Conservation (phyloP, 2,797 vertebrate genomes). For the Galago senegalensis region DNA sequence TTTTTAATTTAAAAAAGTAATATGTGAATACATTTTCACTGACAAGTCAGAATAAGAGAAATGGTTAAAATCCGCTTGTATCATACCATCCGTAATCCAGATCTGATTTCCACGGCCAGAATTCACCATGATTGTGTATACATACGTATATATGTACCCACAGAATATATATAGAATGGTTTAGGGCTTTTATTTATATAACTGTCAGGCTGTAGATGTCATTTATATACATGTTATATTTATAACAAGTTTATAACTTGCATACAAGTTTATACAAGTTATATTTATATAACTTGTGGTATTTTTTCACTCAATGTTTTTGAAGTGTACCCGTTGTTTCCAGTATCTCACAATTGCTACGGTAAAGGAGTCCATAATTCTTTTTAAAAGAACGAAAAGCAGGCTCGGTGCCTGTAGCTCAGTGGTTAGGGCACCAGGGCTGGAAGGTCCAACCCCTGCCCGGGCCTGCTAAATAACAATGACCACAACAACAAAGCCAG, state of each 20-base stretch:
- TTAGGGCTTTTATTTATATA: conserved; percentile 55
- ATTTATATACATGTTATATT: conserved; percentile 27
- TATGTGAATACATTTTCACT: conserved; percentile 27
- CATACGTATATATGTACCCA: neutral
- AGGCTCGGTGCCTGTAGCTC: too few species aligned
- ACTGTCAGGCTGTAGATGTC: conserved; percentile 28
- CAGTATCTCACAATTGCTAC: neutral
- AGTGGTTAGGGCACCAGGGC: too few species aligned
- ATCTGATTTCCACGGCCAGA: neutral
- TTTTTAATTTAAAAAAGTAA: neutral
- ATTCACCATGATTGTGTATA: conserved; percentile 14
- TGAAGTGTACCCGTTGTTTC: conserved; percentile 33
- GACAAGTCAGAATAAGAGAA: conserved; percentile 2
- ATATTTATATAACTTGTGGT: conserved; percentile 45
- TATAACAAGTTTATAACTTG: too few species aligned
- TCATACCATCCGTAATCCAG: conserved; percentile 1
- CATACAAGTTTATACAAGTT: too few species aligned
- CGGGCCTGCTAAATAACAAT: too few species aligned
- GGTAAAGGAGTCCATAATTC: conserved; percentile 31
- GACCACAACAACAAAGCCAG: too few species aligned
- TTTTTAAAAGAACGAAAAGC: neutral
- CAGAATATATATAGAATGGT: conserved; percentile 16
- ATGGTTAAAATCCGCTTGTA: conserved; percentile 27
- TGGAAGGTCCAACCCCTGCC: too few species aligned
- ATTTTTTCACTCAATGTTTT: conserved; percentile 40